Conservation (phyloP, 2,888 invertebrate genomes). For the Aleiodes leptofemur region DNA sequence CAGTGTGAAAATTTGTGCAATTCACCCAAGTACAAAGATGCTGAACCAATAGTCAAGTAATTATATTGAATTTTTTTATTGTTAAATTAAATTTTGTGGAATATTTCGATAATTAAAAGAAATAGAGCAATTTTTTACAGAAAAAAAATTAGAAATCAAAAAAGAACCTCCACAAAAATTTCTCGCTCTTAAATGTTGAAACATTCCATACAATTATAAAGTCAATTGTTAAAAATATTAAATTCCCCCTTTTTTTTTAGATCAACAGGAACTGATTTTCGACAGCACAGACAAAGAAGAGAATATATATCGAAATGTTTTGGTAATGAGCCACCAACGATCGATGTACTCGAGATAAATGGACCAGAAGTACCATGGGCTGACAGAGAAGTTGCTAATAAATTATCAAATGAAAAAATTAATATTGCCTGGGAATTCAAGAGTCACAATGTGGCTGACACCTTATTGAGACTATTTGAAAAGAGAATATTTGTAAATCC, state of each 20-base stretch:
- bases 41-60: slow-evolving; percentile 57
- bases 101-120: slow-evolving; percentile 3
- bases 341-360: slow-evolving; percentile 61
- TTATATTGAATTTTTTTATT: slow-evolving; percentile 27
- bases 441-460: slow-evolving; percentile 61
- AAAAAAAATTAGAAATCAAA: too few species aligned
- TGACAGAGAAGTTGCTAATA: slow-evolving; percentile 49
- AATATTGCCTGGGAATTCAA: slow-evolving; percentile 64
- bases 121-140: not conserved
- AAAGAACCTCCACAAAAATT: too few species aligned
- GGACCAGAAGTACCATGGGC: slow-evolving; percentile 55
- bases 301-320: slow-evolving; percentile 63
- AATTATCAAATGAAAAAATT: slow-evolving; percentile 55
- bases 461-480: slow-evolving; percentile 61
- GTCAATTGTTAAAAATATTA: not conserved
- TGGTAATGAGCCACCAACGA: slow-evolving; percentile 61
- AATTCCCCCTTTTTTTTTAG: slow-evolving; percentile 53
- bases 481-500: slow-evolving; percentile 60
- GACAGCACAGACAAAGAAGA: slow-evolving; percentile 62
- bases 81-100: not conserved
- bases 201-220: too few species aligned
- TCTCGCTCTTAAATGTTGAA: too few species aligned
- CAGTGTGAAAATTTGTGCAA: slow-evolving; percentile 42
- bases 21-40: slow-evolving; percentile 47
- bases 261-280: slow-evolving; percentile 65